These are phyloP conservation scores for Xenus cinereus DNA, from an alignment of 2,113 vertebrate genomes.

Conservation along the genomic window DNA sequence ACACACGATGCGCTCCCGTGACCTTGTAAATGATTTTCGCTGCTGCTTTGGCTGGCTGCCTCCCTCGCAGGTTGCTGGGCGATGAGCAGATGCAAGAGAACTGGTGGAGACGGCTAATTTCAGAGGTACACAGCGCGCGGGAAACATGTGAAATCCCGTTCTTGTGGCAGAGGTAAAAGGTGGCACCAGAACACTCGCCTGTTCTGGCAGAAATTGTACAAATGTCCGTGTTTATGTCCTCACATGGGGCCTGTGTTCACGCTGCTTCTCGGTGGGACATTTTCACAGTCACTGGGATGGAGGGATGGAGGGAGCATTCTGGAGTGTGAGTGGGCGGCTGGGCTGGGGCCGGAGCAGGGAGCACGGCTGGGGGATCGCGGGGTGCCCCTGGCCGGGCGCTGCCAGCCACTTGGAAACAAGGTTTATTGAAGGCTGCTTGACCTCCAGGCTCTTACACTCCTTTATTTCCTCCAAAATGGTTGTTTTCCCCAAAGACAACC, in stretches of 20 bases:
- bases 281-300: not conserved
- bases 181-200: not conserved
- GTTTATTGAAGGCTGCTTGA: not conserved
- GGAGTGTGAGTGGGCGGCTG: not conserved
- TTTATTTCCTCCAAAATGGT: not conserved
- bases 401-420: not conserved
- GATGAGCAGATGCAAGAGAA: not conserved
- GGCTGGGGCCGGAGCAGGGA: not conserved
- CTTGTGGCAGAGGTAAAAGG: not conserved
- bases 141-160: not conserved
- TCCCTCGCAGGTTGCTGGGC: not conserved
- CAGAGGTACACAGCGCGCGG: not conserved
- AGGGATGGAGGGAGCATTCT: not conserved
- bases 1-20: not conserved
- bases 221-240: rapidly evolving
- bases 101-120: not conserved
- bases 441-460: not conserved
- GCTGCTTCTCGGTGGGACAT: not conserved
- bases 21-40: not conserved
- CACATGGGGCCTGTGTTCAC: rapidly evolving
- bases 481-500: not conserved
- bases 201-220: not conserved
- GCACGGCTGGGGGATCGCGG: not conserved
- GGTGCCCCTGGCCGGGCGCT: too few species aligned
- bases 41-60: not conserved